phyloP scores from a whole-genome alignment of 2,888 invertebrate genomes.

The Philhelius pedissequus region DNA sequence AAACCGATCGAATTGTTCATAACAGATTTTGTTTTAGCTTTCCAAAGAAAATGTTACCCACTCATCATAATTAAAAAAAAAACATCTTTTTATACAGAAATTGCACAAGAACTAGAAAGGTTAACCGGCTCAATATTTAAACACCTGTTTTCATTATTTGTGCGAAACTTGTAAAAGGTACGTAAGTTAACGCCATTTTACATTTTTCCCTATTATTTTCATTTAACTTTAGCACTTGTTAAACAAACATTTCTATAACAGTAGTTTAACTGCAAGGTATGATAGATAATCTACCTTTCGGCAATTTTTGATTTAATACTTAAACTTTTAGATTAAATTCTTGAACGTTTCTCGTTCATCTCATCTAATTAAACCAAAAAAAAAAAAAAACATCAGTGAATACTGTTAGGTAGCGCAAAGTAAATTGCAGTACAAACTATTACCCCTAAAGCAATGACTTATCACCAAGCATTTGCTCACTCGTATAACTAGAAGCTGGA shows the following conservation, averaged over 20 bases:
- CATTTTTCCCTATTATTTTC: neutral
- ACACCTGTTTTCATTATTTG: too few relatives aligned
- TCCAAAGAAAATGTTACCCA: too few relatives aligned
- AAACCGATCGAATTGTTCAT: too few relatives aligned
- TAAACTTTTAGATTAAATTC: neutral
- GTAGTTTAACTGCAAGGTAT: neutral
- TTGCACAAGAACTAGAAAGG: too few relatives aligned
- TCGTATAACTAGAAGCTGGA: neutral
- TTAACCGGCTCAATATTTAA: too few relatives aligned
- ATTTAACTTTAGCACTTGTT: neutral
- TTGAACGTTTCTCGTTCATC: neutral
- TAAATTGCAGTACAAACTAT: constrained; percentile 6
- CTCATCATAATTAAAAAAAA: too few relatives aligned
- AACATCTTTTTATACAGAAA: too few relatives aligned
- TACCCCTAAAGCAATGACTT: neutral
- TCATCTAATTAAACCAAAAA: neutral
- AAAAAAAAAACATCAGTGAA: neutral
- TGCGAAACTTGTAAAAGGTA: too few relatives aligned
- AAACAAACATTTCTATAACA: neutral
- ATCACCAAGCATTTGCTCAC: neutral
- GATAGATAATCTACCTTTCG: neutral
- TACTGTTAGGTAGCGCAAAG: neutral
- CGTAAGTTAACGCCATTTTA: neutral
- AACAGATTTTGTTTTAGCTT: too few relatives aligned
- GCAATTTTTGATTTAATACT: neutral